Evolutionary conservation across 2,888 invertebrate genomes (phyloP).

Genomic region (Shargacucullia verbasci): DNA sequence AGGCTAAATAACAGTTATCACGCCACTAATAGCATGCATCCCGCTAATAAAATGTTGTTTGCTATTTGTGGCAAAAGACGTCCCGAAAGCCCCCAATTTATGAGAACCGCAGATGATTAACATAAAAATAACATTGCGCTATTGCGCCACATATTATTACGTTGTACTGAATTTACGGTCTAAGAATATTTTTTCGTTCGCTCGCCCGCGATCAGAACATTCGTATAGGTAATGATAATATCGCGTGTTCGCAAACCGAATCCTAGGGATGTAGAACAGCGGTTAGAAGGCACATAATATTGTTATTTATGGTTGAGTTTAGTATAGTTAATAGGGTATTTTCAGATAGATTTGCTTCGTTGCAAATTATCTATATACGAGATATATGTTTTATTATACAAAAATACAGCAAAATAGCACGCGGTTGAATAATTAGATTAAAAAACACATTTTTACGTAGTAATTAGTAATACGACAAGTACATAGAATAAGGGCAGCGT

Average conservation of each 20-base stretch:
- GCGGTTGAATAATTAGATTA: no score
- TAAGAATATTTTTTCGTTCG: constrained; percentile 1
- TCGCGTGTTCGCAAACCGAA: constrained; percentile 32
- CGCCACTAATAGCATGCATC: constrained; percentile 9
- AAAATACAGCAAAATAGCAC: no score
- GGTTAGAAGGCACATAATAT: constrained; percentile 14
- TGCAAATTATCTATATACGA: no score
- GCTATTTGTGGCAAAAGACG: constrained; percentile 23
- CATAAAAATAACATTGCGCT: constrained; percentile 35
- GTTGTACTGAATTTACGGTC: constrained; percentile 22
- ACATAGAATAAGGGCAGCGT: no score
- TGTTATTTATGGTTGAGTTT: constrained; percentile 28
- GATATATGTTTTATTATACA: no score
- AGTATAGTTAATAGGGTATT: no score
- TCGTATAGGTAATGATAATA: constrained; percentile 16
- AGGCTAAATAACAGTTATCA: constrained; percentile 20
- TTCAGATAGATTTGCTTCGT: no score
- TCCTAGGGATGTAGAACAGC: constrained; percentile 17
- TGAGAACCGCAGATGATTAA: constrained; percentile 23
- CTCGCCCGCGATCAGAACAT: constrained; percentile 6
- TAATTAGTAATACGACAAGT: no score
- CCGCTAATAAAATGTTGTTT: constrained; percentile 8
- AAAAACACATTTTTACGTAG: no score
- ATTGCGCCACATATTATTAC: constrained; percentile 25
- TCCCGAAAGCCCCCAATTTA: constrained; percentile 16